Base-by-base conservation (phyloP, 1,140 invertebrate species). In the Planococcus citri region DNA sequence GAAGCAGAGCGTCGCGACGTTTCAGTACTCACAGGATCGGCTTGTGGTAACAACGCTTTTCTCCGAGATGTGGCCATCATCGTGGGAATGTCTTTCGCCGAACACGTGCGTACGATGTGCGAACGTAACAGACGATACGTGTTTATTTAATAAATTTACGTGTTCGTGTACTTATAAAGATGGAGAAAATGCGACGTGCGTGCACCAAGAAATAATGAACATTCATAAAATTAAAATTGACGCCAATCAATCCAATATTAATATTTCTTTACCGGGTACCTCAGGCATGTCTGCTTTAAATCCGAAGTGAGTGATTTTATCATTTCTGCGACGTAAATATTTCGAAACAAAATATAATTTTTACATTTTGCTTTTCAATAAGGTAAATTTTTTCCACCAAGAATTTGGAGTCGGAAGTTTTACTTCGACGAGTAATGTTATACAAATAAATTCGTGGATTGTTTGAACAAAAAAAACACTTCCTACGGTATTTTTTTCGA, bases 51-150 rank as follows among this genome's bases (percentile, higher is more conserved):
- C 41, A 17, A 51, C 41, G 41, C 17, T 51, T 20, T 51, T 14
- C 41, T 14, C 17, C 10, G 41, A 14, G 10, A 51, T 51, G 41
- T 51, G 41, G 41, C 41, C 41, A 51, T 51, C 41, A 51, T 51
- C 41, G 41, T 51, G 41, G 41, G 41, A 51, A 51, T 51, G 41
- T n/a, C 41, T 51, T 51, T 51, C 41, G 41, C 41, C 41, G 41
- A 17, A 51, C 41, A 51, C 41, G 41, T 51, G 41, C 41, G 41
- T 51, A 2, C 41, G 41, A 51, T 51, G 41, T 17, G 41, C 41
- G 41, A 51, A 51, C 41, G 41, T 51, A 9, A 51, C 41, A 9
- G 41, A 51, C 41, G 41, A 51, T 20, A 51, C 41, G 3, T 51
- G 41, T 51, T 51, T 51, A 51, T 51, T 9, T 51, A 51, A 51